Evolutionary conservation across 1,140 invertebrate species (phyloP), one percentile per base, ranked within the genome.

Genomic region (Marisa cornuarietis): DNA sequence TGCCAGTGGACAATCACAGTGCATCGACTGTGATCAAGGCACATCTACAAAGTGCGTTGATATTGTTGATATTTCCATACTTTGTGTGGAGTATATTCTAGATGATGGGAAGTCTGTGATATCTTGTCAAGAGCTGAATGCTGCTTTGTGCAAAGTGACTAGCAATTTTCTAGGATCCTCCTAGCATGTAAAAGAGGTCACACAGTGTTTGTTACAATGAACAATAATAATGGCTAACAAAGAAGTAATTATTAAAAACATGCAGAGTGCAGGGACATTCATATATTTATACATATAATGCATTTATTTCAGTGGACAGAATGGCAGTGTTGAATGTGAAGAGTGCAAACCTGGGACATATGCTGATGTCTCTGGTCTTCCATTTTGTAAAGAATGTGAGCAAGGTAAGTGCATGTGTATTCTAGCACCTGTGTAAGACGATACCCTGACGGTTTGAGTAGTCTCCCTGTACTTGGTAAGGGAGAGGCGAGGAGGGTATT

Each of bases 1-100:
- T 31, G n/a, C 9, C 0, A 16, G 24, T 11, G 73, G 73, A 22
- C 18, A 52, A 2, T 24, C 52, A 24, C 20, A 26, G 5, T 75
- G 73, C 24, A 13, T 26, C 11, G 31, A 26, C 52, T 75, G 73
- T 54, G 52, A 62, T 54, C 42, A n/a, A 75, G 73, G 73, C 6
- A 75, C 54, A n/a, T 75, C 73, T 16, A 75, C 73, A 24, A 62
- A 75, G 73, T 75, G 52, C 26, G 73, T 58, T 58, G 16, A 58
- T 58, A 58, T 58, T 58, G 16, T 58, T 14, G 4, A 9, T 58
- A 58, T 58, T 14, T 2, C 11, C 54, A 58, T 8, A 58, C 16
- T 9, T 58, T 58, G 0, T 58, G 4, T 58, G 16, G 16, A 14
- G 54, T 58, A 58, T 3, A 58, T 42, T 42, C 31, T 42, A 42